A percentile compares a stretch with the other conserved stretches of the same genome.
Evolutionary conservation across 1,140 invertebrate species (phyloP).

Genomic region (Myzus persicae): DNA sequence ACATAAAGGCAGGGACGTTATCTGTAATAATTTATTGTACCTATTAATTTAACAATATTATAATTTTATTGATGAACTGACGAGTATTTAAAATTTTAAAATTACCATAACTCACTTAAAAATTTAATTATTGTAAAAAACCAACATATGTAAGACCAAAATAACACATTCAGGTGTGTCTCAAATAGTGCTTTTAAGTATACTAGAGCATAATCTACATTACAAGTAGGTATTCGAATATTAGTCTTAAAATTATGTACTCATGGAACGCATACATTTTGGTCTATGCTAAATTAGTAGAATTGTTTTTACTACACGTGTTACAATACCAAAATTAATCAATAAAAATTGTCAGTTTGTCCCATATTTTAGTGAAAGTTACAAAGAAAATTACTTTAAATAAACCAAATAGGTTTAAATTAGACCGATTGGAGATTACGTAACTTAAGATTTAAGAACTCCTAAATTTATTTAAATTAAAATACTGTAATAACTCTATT

Average conservation of each 20-base stretch:
- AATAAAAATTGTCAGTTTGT: background rate
- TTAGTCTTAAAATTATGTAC: conserved; percentile 9
- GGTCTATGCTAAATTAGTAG: background rate
- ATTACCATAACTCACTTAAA: background rate
- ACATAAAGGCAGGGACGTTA: background rate
- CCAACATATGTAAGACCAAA: background rate
- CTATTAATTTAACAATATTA: background rate
- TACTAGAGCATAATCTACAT: background rate
- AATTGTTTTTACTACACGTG: conserved; percentile 17
- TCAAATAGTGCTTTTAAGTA: background rate
- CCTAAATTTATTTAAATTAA: background rate
- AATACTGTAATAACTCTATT: background rate
- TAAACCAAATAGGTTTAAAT: background rate
- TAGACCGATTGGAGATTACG: background rate
- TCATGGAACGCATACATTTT: background rate
- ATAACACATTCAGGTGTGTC: background rate
- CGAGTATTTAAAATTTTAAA: background rate
- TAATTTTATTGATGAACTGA: background rate
- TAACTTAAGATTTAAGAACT: background rate
- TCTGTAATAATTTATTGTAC: too few relatives aligned
- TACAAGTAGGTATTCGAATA: background rate
- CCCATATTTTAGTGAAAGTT: conserved; percentile 19
- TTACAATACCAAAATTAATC: background rate
- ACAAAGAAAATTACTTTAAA: background rate
- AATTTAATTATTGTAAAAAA: background rate